A percentile compares a stretch with the other conserved stretches of the same genome.
These are phyloP conservation scores for Xanthorhoe designata DNA, from an alignment of 2,888 invertebrate species.

Conservation along the genomic window DNA sequence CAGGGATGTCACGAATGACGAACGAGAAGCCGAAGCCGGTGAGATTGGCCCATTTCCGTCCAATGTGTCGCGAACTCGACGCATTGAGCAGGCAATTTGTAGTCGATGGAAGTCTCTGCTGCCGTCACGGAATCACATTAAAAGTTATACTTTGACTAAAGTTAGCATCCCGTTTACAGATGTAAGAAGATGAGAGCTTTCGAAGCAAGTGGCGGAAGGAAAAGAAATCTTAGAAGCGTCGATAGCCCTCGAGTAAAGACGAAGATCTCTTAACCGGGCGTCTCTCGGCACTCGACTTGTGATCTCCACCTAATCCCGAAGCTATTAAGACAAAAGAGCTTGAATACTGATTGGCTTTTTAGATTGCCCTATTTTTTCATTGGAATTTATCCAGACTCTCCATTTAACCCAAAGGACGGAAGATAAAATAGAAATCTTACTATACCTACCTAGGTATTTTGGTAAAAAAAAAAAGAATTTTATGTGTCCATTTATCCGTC, in stretches of 20 bases:
- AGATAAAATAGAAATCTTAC: not conserved
- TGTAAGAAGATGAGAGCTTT: conserved; percentile 53
- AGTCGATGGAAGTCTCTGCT: conserved; percentile 31
- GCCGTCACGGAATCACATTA: conserved; percentile 25
- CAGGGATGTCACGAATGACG: conserved; percentile 28
- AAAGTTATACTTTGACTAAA: conserved; percentile 33
- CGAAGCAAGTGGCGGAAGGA: conserved; percentile 47
- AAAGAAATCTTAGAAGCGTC: conserved; percentile 51
- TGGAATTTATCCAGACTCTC: not conserved
- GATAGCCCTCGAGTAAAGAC: conserved; percentile 53
- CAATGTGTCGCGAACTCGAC: conserved; percentile 23
- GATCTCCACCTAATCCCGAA: conserved; percentile 47
- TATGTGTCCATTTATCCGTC: not conserved
- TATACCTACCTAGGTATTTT: not conserved
- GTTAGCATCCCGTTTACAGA: conserved; percentile 37
- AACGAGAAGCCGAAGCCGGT: conserved; percentile 27
- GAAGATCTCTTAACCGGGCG: conserved; percentile 42
- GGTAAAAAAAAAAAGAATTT: too few species aligned
- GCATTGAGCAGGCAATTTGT: conserved; percentile 32
- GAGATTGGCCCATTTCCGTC: conserved; percentile 33
- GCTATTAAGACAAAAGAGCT: conserved; percentile 43
- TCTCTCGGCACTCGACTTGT: conserved; percentile 38
- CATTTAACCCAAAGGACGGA: not conserved
- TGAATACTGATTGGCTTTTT: conserved; percentile 36
- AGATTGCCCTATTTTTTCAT: conserved; percentile 15